A percentile compares a stretch with the other conserved stretches of the same genome.
Conservation (phyloP, 2,113 vertebrate genomes). For the Perca fluviatilis region DNA sequence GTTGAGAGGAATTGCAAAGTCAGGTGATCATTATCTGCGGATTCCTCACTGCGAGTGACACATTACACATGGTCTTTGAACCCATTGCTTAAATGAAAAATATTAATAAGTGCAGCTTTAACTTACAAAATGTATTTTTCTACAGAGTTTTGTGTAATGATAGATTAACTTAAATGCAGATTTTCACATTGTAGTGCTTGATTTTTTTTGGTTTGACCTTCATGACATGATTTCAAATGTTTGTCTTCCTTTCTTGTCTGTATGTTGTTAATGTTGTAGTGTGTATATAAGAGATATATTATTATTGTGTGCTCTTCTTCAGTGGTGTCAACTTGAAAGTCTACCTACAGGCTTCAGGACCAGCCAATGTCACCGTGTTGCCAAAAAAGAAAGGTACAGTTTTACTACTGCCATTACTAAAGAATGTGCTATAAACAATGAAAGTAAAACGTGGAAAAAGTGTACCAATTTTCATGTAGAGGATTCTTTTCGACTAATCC, state of each 20-base stretch:
- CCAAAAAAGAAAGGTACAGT: constrained; percentile 41
- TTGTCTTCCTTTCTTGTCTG: not conserved
- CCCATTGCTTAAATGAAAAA: too few relatives aligned
- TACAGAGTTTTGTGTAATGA: too few relatives aligned
- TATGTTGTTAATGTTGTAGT: not conserved
- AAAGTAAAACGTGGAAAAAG: not conserved
- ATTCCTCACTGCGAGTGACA: too few relatives aligned
- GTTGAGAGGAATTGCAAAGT: too few relatives aligned
- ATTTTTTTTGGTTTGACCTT: not conserved
- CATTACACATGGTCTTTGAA: too few relatives aligned
- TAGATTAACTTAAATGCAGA: too few relatives aligned
- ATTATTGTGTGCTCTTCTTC: not conserved
- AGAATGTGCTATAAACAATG: not conserved
- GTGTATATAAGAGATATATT: not conserved
- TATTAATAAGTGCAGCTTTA: too few relatives aligned
- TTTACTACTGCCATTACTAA: not conserved
- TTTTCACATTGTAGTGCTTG: not conserved
- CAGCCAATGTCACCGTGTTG: constrained; percentile 20
- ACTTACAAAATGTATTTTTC: too few relatives aligned
- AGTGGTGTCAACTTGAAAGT: constrained; percentile 66
- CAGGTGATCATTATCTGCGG: too few relatives aligned
- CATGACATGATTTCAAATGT: not conserved
- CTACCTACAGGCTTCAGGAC: constrained; percentile 30
- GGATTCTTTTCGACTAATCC: too few relatives aligned
- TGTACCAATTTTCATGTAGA: too few relatives aligned